These are phyloP conservation scores for Selenia dentaria DNA, from an alignment of 2,888 invertebrate species.

Conservation along the genomic window DNA sequence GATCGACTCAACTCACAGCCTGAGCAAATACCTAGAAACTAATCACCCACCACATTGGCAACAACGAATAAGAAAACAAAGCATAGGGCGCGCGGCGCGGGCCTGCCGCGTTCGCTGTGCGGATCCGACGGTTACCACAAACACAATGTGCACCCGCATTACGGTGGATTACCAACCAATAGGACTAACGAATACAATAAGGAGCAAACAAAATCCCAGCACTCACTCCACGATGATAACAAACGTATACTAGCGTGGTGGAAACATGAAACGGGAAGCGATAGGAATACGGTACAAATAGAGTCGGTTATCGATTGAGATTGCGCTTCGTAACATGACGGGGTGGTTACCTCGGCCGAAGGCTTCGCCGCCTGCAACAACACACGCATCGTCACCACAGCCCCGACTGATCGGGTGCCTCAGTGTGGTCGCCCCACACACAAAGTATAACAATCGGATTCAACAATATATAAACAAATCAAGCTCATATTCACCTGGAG, in stretches of 20 bases:
- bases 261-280: slow-evolving; percentile 79
- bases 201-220: slow-evolving; percentile 82
- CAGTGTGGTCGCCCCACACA: not conserved
- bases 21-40: slow-evolving; percentile 70
- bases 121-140: slow-evolving; percentile 68
- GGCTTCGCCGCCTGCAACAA: slow-evolving; percentile 89
- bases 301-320: slow-evolving; percentile 61
- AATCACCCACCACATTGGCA: slow-evolving; percentile 71
- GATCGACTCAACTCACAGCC: slow-evolving; percentile 65
- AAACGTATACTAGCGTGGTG: slow-evolving; percentile 74
- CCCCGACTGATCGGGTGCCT: slow-evolving; percentile 1
- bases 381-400: slow-evolving; percentile 63
- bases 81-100: slow-evolving; percentile 51
- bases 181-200: slow-evolving; percentile 69
- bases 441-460: not conserved
- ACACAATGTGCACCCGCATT: slow-evolving; percentile 75
- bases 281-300: slow-evolving; percentile 73
- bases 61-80: slow-evolving; percentile 71
- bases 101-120: slow-evolving; percentile 51
- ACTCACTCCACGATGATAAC: slow-evolving; percentile 76
- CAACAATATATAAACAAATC: slow-evolving; percentile 3
- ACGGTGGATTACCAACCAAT: slow-evolving; percentile 71
- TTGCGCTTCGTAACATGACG: slow-evolving; percentile 33
- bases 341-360: slow-evolving; percentile 86
- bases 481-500: slow-evolving; percentile 89